Conservation (phyloP, 2,113 vertebrate genomes). For the Nematolebias whitei region DNA sequence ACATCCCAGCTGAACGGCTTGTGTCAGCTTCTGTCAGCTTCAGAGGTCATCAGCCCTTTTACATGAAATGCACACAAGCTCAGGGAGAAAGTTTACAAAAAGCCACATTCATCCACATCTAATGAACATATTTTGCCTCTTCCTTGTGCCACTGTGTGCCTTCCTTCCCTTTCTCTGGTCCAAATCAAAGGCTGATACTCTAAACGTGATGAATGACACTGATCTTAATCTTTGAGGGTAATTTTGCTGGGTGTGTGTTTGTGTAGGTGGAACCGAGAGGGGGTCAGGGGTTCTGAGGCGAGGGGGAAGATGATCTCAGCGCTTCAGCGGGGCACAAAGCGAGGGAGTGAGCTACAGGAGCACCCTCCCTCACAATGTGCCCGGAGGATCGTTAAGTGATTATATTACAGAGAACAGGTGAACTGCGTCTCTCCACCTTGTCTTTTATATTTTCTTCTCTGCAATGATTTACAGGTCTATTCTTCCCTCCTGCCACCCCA, state of each 20-base stretch:
- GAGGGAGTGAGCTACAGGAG: constrained; percentile 68
- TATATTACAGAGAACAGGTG: constrained; percentile 82
- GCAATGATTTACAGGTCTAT: constrained; percentile 74
- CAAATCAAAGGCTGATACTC: constrained; percentile 82
- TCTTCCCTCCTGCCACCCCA: constrained; percentile 59
- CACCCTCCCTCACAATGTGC: constrained; percentile 63
- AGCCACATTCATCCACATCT: constrained; percentile 51
- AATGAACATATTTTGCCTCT: constrained; percentile 58
- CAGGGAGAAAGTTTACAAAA: constrained; percentile 41
- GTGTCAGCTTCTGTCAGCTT: constrained; percentile 18
- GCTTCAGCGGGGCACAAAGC: constrained; percentile 66
- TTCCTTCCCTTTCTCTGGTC: constrained; percentile 79
- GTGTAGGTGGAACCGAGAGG: constrained; percentile 77
- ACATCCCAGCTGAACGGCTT: constrained; percentile 4
- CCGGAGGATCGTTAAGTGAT: constrained; percentile 75
- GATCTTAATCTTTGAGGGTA: constrained; percentile 79
- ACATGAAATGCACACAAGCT: constrained; percentile 22
- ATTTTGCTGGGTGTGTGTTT: constrained; percentile 70
- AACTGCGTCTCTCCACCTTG: constrained; percentile 71
- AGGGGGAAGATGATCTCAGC: constrained; percentile 82
- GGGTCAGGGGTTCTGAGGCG: constrained; percentile 79
- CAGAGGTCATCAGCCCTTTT: constrained; percentile 26
- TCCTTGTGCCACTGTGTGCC: constrained; percentile 62
- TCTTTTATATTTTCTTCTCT: constrained; percentile 71
- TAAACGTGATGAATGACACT: constrained; percentile 78